phyloP scores from a whole-genome alignment of 2,113 vertebrate genomes.

The Thryonomys swinderianus region DNA sequence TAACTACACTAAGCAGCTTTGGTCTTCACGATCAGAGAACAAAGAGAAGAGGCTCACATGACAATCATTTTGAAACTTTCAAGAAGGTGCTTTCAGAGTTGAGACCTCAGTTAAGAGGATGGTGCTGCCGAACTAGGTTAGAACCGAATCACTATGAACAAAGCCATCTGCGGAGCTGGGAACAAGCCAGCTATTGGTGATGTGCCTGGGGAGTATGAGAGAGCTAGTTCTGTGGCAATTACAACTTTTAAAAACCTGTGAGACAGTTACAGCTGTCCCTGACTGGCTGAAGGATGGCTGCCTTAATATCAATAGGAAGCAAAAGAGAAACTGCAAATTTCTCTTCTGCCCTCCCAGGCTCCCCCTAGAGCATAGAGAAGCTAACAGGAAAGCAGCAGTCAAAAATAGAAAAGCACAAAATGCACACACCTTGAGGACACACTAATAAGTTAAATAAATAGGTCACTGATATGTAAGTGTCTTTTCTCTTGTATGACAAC shows the following conservation, averaged over 20 bases:
- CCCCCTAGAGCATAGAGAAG: neutral
- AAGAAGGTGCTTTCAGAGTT: neutral
- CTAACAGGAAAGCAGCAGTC: neutral
- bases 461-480: too few species aligned
- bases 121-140: neutral
- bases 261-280: neutral
- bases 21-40: neutral
- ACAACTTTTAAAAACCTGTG: neutral
- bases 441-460: too few species aligned
- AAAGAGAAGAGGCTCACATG: too few species aligned
- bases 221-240: neutral
- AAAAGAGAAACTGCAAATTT: neutral
- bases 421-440: too few species aligned
- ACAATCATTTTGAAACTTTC: neutral
- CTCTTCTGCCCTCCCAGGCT: neutral
- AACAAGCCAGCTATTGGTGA: neutral
- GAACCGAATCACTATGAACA: neutral
- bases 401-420: neutral
- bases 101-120: neutral
- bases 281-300: neutral
- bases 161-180: neutral
- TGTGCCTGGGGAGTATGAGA: neutral
- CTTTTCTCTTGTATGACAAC: too few species aligned
- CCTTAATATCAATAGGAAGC: neutral
- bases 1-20: neutral